phyloP scores from a whole-genome alignment of 2,888 invertebrate species.

The Uropetala carovei region DNA sequence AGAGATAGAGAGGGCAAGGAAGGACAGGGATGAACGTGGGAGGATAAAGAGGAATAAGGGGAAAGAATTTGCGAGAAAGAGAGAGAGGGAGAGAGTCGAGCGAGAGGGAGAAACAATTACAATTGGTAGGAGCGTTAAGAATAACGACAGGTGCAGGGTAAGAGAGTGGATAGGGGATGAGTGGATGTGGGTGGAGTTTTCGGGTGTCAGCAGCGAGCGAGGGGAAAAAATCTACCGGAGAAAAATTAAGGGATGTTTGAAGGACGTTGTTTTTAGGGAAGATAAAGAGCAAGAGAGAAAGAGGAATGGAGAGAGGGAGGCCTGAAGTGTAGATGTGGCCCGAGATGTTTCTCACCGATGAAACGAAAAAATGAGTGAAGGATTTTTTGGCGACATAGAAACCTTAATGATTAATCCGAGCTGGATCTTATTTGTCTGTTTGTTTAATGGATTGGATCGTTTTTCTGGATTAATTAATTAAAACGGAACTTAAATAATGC shows the following conservation, averaged over 20 bases:
- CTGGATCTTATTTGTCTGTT: too few species aligned
- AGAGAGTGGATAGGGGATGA: neutral
- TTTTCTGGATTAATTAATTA: too few species aligned
- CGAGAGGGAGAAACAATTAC: neutral
- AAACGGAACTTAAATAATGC: too few species aligned
- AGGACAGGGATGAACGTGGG: too few species aligned
- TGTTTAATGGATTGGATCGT: too few species aligned
- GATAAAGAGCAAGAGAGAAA: neutral
- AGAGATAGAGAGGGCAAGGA: too few species aligned
- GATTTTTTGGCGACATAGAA: neutral
- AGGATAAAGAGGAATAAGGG: too few species aligned
- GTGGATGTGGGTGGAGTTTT: neutral
- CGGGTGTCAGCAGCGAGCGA: too few species aligned
- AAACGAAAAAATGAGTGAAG: neutral
- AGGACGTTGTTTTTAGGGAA: neutral
- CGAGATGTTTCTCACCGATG: neutral
- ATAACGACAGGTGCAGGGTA: neutral
- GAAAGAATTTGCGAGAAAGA: neutral
- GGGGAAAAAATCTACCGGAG: neutral
- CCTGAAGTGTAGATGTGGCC: neutral
- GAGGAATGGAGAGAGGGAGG: neutral
- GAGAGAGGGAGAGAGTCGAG: neutral
- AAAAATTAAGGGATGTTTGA: conserved; percentile 2
- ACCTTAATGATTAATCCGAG: neutral
- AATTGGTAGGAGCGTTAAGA: neutral